These are phyloP conservation scores for Bombus pyrosoma DNA, from an alignment of 1,140 invertebrate genomes.

Conservation along the genomic window DNA sequence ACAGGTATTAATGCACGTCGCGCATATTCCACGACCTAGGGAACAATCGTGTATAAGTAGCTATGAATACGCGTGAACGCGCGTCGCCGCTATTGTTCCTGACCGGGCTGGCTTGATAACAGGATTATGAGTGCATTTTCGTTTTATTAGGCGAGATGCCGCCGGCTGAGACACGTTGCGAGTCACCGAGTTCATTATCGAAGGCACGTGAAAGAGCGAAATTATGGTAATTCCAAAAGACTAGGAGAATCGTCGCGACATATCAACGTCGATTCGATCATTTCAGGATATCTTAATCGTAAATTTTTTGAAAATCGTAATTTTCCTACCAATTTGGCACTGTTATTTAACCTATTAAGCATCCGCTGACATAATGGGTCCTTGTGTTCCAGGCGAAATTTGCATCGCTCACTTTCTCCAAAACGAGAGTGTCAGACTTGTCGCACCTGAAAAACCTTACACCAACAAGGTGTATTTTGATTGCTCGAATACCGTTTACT, in stretches of 20 bases:
- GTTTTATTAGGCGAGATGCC: slow-evolving; percentile 5
- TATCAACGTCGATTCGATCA: neutral
- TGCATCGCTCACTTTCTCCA: no score
- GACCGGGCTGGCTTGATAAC: neutral
- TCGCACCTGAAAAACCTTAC: no score
- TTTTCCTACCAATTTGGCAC: no score
- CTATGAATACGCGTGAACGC: neutral
- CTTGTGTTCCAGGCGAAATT: no score
- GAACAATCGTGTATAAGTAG: slow-evolving; percentile 20
- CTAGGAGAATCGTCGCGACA: neutral
- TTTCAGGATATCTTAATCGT: neutral
- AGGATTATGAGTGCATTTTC: neutral
- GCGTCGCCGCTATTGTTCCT: slow-evolving; percentile 1
- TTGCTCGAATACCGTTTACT: no score
- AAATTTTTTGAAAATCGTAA: no score
- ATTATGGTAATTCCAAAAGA: slow-evolving; percentile 1
- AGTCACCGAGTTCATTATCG: neutral
- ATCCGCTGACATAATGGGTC: no score
- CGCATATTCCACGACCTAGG: neutral
- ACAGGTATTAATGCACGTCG: slow-evolving; percentile 33
- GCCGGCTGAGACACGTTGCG: neutral
- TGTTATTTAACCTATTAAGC: no score
- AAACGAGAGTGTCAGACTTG: no score
- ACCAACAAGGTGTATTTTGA: no score
- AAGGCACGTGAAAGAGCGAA: neutral